These are phyloP conservation scores for Drosophila miranda DNA, from an alignment of 1,140 invertebrate genomes.

Conservation along the genomic window DNA sequence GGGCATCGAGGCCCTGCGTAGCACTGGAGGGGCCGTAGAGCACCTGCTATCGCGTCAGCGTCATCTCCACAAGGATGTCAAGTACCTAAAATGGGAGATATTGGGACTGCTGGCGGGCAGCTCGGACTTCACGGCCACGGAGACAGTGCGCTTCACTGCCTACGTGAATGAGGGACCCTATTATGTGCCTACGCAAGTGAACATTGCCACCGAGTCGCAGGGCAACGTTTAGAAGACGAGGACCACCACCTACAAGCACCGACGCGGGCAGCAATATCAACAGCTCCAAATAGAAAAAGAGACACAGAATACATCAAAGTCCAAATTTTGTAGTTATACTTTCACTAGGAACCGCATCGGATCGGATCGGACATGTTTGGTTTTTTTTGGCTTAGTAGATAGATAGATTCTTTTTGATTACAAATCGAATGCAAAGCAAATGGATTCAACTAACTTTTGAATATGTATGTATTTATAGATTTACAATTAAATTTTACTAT, in stretches of 20 bases:
- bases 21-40: conserved; percentile 87
- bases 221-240: conserved; percentile 3
- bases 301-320: no score
- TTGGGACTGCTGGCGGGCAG: conserved; percentile 86
- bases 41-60: conserved; percentile 88
- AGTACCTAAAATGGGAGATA: conserved; percentile 89
- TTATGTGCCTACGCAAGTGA: conserved; percentile 85
- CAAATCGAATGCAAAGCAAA: conserved; percentile 23
- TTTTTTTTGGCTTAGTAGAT: no score
- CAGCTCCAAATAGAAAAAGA: no score
- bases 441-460: conserved; percentile 25
- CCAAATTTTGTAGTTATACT: no score
- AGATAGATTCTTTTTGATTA: neutral
- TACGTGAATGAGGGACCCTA: conserved; percentile 90
- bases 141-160: conserved; percentile 85
- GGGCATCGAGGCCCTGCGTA: conserved; percentile 85
- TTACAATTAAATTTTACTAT: conserved; percentile 65
- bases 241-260: no score
- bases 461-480: conserved; percentile 51
- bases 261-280: no score
- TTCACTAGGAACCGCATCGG: no score
- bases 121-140: conserved; percentile 86
- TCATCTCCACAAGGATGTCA: conserved; percentile 88
- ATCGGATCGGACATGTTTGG: no score
- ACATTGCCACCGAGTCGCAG: conserved; percentile 86